A percentile compares a stretch with the other conserved stretches of the same genome.
These are phyloP conservation scores for Leucophora obtusa DNA, from an alignment of 2,888 invertebrate genomes.

Conservation along the genomic window DNA sequence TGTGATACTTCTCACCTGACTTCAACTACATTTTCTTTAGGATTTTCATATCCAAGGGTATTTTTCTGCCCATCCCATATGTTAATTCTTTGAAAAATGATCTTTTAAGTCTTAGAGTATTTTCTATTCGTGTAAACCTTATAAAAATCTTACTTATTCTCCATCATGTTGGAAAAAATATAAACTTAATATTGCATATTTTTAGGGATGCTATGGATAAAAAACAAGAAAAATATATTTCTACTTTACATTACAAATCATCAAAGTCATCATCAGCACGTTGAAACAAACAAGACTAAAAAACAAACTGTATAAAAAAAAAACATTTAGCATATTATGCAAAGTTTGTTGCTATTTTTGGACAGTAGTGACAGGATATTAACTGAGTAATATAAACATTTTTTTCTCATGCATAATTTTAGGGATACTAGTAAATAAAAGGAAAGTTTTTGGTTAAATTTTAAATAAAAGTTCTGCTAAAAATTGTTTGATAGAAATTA, in stretches of 20 bases:
- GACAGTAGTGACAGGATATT: conserved; percentile 47
- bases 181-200: conserved; percentile 29
- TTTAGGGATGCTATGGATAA: conserved; percentile 3
- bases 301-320: neutral
- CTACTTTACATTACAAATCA: conserved; percentile 29
- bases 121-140: neutral
- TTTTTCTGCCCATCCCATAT: too few species aligned
- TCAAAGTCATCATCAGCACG: conserved; percentile 34
- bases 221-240: conserved; percentile 17
- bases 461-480: neutral
- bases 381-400: conserved; percentile 20
- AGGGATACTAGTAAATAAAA: neutral
- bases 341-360: conserved; percentile 30
- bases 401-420: neutral
- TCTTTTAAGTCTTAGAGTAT: neutral
- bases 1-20: too few species aligned
- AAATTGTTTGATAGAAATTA: neutral
- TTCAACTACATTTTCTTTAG: neutral
- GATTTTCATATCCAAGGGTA: too few species aligned
- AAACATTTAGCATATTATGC: conserved; percentile 18
- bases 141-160: neutral
- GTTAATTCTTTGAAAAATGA: neutral
- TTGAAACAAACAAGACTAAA: neutral
- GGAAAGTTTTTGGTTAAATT: neutral
- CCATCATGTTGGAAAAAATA: conserved; percentile 1